Base-by-base conservation (phyloP, 2,888 invertebrate species). In the Lordiphosa fenestrarum region DNA sequence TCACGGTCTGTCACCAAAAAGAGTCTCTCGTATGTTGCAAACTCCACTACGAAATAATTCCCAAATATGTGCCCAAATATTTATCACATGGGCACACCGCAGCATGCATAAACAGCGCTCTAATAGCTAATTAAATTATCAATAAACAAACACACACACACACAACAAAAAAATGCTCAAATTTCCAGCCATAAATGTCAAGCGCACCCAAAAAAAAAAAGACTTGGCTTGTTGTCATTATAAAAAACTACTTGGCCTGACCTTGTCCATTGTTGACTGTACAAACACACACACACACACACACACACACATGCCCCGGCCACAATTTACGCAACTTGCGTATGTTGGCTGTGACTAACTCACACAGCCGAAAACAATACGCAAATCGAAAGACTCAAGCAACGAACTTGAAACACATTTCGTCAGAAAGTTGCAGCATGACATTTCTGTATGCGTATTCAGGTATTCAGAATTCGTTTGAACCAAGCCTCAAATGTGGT, bases 371-470 rank as follows among this genome's bases (percentile, higher is more conserved):
- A 12, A 33, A 54, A 40, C 47, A 64, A 66, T 65, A 81, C 70
- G 77, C 66, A 73, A 84, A 71, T 76, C 68, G 68, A 76, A 83
- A 83, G 78, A 81, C 78, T 72, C 69, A 69, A 71, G 65, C 81
- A 73, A 78, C 84, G 78, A 84, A 84, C 84, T 83, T 83, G 81
- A 83, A 78, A 72, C 50, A 65, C 65, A 71, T 80, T 80, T 84
- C 71, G 66, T 80, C 77, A 78, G 66, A 39, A 50, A 47, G 10
- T 33, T 70, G 78, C 75, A 71, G 67, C 72, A 60, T 58, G 59
- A 49, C 54, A 59, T 77, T 69, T 69, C 60, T 63, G 61, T 61
- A 60, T 70, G 50, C 65, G 68, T 56, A 58, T 63, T 41, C 10
- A 9, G 30, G 63, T 64, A 69, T 71, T 66, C 68, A 72, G 77